Conservation (phyloP, 35 echinoderm and acorn worm genomes). For the Acanthaster planci region DNA sequence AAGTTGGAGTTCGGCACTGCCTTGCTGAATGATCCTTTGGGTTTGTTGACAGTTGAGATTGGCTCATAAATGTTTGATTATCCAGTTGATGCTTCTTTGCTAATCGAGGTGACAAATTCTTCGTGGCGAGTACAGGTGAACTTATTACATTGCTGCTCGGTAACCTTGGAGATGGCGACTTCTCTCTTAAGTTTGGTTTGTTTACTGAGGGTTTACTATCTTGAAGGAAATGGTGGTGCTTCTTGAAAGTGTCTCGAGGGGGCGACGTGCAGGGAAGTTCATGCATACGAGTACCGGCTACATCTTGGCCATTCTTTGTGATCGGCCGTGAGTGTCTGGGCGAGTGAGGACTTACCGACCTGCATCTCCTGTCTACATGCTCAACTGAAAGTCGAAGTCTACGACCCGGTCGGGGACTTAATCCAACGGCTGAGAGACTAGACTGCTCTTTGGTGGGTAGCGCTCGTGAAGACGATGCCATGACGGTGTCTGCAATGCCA, state of each 20-base stretch:
- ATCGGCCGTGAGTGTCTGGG: not conserved
- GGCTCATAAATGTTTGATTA: too few relatives aligned
- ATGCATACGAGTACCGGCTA: not conserved
- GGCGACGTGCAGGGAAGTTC: not conserved
- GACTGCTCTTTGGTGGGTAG: not conserved
- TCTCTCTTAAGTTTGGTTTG: not conserved
- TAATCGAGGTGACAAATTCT: not conserved
- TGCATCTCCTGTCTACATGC: not conserved
- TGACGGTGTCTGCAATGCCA: not conserved
- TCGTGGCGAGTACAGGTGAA: not conserved
- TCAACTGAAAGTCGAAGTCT: not conserved
- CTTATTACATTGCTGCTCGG: not conserved
- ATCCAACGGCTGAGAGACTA: not conserved
- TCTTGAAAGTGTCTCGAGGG: not conserved
- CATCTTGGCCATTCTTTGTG: not conserved
- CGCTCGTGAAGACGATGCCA: not conserved
- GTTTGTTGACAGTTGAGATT: too few relatives aligned
- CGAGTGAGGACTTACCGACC: not conserved
- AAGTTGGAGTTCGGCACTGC: not conserved
- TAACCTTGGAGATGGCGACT: not conserved
- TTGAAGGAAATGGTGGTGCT: not conserved
- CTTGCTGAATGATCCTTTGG: not conserved
- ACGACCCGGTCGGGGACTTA: constrained; percentile 7
- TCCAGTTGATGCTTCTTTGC: too few relatives aligned
- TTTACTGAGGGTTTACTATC: not conserved